phyloP scores from a whole-genome alignment of 2,113 vertebrate genomes.

The Piprites chloris region DNA sequence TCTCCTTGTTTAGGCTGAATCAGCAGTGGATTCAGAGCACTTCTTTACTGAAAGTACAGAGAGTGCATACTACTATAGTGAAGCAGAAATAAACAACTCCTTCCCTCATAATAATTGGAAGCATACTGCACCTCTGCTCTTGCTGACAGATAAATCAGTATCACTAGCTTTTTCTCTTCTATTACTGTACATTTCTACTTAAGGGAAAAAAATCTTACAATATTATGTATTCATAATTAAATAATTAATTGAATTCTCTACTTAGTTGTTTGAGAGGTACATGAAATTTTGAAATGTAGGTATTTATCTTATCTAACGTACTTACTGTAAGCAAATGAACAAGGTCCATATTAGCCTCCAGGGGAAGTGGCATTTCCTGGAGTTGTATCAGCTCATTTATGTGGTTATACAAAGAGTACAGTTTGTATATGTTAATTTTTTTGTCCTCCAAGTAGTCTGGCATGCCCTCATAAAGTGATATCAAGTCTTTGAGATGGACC shows the following conservation, averaged over 20 bases:
- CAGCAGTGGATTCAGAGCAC: not conserved
- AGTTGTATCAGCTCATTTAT: constrained; percentile 91
- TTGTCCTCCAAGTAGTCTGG: constrained; percentile 88
- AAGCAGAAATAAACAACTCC: not conserved
- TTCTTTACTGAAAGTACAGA: not conserved
- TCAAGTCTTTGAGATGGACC: constrained; percentile 94
- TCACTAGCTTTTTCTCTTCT: not conserved
- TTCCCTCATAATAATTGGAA: not conserved
- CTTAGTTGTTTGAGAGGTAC: not conserved
- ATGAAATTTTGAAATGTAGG: not conserved
- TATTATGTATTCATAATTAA: not conserved
- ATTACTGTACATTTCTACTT: not conserved
- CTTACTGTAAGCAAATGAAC: constrained; percentile 92
- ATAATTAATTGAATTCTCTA: not conserved
- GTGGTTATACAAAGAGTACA: constrained; percentile 89
- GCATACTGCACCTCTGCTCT: not conserved
- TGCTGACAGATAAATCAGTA: not conserved
- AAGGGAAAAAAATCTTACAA: not conserved
- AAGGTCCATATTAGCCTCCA: constrained; percentile 95
- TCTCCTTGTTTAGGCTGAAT: not conserved
- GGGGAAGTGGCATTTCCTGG: constrained; percentile 85
- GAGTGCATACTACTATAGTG: not conserved
- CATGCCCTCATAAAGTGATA: constrained; percentile 92
- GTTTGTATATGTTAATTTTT: constrained; percentile 91
- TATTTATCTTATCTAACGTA: not conserved